These are phyloP conservation scores for Vombatus ursinus DNA, from an alignment of 2,113 vertebrate genomes.

Conservation along the genomic window DNA sequence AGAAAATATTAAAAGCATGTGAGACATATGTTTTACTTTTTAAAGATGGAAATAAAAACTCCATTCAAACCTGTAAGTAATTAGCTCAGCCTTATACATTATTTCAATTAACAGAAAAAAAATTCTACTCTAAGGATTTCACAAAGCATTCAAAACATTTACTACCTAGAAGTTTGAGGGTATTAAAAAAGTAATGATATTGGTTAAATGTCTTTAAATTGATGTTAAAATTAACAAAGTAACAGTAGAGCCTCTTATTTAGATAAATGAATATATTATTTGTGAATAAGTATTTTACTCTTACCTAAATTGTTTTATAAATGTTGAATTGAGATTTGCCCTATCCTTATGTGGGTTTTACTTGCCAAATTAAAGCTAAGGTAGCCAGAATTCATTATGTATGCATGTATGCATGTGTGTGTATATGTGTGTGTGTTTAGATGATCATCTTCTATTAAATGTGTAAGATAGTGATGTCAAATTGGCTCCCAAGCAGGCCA, in stretches of 20 bases:
- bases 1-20: neutral
- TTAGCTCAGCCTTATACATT: neutral
- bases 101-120: conserved; percentile 45
- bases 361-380: neutral
- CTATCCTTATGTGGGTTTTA: neutral
- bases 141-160: conserved; percentile 47
- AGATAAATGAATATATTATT: neutral
- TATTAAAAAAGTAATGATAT: neutral
- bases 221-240: neutral
- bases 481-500: neutral
- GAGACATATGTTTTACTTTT: neutral
- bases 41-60: conserved; percentile 23
- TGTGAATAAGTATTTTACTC: neutral
- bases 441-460: neutral
- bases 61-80: conserved; percentile 21
- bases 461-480: neutral
- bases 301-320: neutral
- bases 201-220: neutral
- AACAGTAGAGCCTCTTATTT: neutral
- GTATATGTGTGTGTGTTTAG: neutral
- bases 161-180: conserved; percentile 1
- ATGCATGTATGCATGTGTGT: neutral
- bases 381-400: neutral
- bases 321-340: neutral
- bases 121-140: conserved; percentile 37